A percentile compares a stretch with the other conserved stretches of the same genome.
These are phyloP conservation scores for Styela clava DNA, from an alignment of 23 tunicate genomes.

Conservation along the genomic window DNA sequence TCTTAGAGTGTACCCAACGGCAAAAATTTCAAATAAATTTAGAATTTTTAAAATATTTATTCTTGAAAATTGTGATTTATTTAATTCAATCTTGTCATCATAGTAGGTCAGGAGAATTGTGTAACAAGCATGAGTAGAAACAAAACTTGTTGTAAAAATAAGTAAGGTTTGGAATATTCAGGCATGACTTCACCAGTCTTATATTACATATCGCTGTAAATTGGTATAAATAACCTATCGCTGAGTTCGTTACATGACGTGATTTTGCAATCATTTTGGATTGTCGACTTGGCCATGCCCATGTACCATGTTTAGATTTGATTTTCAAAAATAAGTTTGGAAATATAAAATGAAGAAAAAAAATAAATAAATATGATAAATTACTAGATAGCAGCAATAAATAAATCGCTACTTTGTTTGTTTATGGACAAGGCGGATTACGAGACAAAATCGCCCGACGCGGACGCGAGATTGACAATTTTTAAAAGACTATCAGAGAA, in stretches of 20 bases:
- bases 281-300: not conserved
- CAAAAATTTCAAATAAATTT: no score
- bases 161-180: no score
- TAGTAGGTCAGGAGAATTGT: no score
- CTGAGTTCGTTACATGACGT: not conserved
- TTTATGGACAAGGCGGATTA: slow-evolving; percentile 17
- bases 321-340: not conserved
- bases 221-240: not conserved
- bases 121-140: no score
- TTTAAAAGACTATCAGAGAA: not conserved
- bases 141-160: no score
- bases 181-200: no score
- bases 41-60: no score
- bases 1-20: no score
- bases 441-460: not conserved
- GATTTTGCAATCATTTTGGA: not conserved
- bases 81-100: no score
- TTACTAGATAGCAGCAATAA: not conserved
- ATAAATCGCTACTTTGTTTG: slow-evolving; percentile 8
- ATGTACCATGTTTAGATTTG: no score
- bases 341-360: no score
- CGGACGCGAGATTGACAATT: not conserved
- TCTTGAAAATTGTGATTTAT: no score
- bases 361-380: not conserved
- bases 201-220: not conserved